Conservation (phyloP, 2,797 vertebrate species). For the Kryptopterus vitreolus region DNA sequence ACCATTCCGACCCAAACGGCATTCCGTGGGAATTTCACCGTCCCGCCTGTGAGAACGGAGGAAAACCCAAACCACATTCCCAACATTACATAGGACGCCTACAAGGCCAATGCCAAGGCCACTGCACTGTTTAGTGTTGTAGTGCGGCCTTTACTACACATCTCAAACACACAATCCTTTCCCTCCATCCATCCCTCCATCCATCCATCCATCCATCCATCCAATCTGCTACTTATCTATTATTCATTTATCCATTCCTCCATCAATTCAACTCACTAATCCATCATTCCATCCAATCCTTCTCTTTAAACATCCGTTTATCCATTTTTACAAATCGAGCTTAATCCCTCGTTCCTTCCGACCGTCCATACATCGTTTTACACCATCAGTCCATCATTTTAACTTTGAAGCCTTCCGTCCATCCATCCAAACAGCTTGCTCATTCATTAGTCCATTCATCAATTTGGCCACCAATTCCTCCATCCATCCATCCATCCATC, state of each 20-base stretch:
- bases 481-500: background rate
- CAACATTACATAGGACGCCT: background rate
- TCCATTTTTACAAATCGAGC: background rate
- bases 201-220: too few relatives aligned
- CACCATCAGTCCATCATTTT: background rate
- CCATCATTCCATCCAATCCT: background rate
- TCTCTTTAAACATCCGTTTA: background rate
- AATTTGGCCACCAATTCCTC: background rate
- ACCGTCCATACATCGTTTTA: background rate
- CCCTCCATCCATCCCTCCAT: background rate
- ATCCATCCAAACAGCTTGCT: background rate
- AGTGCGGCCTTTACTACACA: background rate
- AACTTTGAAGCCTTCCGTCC: background rate
- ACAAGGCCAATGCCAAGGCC: background rate
- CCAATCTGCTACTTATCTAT: too few relatives aligned
- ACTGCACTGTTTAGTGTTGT: background rate
- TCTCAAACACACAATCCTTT: background rate
- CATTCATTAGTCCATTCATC: background rate
- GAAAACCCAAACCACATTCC: constrained; percentile 4
- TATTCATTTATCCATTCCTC: background rate
- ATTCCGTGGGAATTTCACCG: background rate
- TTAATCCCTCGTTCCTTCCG: background rate
- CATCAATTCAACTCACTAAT: background rate
- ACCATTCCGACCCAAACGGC: background rate
- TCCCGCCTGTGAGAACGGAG: constrained; percentile 2